phyloP scores from a whole-genome alignment of 2,797 vertebrate genomes.

The Chrosomus eos region DNA sequence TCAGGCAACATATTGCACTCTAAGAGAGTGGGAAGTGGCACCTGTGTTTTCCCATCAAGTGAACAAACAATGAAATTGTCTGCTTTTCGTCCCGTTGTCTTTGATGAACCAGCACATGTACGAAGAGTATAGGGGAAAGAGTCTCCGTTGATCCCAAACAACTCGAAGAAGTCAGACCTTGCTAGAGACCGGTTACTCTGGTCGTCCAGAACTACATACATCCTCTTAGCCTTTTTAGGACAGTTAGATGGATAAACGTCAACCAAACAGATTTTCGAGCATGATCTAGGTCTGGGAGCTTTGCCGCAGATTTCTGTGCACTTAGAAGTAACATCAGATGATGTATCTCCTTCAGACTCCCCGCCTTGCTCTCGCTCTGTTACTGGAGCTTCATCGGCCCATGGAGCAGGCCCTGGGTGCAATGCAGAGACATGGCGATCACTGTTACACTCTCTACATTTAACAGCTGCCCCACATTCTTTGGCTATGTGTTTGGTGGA shows the following conservation, averaged over 20 bases:
- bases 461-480: too few relatives aligned
- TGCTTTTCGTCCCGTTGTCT: not conserved
- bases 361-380: not conserved
- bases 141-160: not conserved
- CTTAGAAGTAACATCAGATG: not conserved
- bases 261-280: slow-evolving; percentile 5
- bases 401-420: not conserved
- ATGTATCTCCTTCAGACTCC: not conserved
- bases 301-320: not conserved
- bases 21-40: not conserved
- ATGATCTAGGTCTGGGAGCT: not conserved
- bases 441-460: slow-evolving; percentile 13
- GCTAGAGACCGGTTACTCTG: not conserved
- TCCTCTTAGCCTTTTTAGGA: not conserved
- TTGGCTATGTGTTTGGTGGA: not conserved
- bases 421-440: not conserved
- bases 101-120: not conserved
- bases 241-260: not conserved
- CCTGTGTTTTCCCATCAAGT: not conserved
- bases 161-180: not conserved
- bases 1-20: too few relatives aligned
- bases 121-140: not conserved
- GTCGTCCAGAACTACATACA: not conserved
- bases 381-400: not conserved
- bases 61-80: not conserved